phyloP scores from a whole-genome alignment of 2,113 vertebrate genomes.

The Cyanoderma ruficeps region DNA sequence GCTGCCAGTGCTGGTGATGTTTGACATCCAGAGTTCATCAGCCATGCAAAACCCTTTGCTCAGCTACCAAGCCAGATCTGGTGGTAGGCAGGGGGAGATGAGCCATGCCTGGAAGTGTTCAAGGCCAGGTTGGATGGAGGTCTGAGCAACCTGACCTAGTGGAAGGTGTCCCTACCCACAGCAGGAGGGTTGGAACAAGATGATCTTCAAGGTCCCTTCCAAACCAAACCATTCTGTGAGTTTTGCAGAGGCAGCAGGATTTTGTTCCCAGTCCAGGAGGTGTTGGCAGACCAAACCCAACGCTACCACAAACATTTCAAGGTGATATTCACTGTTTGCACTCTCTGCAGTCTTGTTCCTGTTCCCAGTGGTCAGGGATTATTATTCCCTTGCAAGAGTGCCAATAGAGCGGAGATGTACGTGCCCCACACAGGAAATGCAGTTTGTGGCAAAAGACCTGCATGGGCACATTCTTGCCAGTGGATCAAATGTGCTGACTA shows the following conservation, averaged over 20 bases:
- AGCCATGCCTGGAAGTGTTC: neutral
- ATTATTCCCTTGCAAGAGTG: neutral
- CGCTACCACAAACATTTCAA: neutral
- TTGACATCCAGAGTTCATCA: accelerated
- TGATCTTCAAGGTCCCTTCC: neutral
- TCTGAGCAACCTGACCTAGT: neutral
- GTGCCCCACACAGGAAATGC: accelerated
- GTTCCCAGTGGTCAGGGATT: neutral
- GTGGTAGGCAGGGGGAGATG: neutral
- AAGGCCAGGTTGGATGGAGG: neutral
- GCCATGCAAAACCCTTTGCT: neutral
- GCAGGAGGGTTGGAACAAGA: neutral
- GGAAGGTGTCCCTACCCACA: neutral
- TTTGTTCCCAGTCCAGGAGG: neutral
- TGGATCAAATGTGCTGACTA: neutral
- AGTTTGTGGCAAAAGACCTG: neutral
- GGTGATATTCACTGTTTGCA: neutral
- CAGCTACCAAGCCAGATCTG: accelerated
- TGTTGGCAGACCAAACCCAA: neutral
- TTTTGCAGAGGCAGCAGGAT: neutral
- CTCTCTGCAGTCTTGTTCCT: neutral
- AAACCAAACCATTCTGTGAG: neutral
- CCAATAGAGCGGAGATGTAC: neutral
- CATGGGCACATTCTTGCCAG: accelerated
- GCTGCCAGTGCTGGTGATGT: accelerated